phyloP scores from a whole-genome alignment of 2,113 vertebrate species.

The Entosphenus tridentatus region DNA sequence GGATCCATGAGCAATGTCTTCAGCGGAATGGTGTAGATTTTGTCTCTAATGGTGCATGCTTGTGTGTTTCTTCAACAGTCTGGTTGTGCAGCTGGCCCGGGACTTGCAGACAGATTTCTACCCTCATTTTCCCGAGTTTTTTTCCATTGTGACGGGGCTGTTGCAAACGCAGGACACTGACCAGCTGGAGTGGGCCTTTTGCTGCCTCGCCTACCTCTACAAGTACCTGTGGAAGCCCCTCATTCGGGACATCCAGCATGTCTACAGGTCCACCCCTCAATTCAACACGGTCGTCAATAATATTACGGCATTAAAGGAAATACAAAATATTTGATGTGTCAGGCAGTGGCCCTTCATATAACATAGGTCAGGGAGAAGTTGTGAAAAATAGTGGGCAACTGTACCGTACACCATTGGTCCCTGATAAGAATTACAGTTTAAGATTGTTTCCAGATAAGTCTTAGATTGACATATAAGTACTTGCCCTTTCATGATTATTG shows the following conservation, averaged over 20 bases:
- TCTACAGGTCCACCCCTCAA: constrained; percentile 46
- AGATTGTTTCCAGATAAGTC: too few relatives aligned
- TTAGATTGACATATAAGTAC: too few relatives aligned
- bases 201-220: constrained; percentile 70
- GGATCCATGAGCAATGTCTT: too few relatives aligned
- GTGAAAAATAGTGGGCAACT: background rate
- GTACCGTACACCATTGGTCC: too few relatives aligned
- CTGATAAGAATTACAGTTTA: too few relatives aligned
- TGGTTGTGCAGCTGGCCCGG: constrained; percentile 74
- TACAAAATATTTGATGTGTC: background rate
- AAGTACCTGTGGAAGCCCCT: constrained; percentile 90
- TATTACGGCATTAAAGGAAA: background rate
- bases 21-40: too few relatives aligned
- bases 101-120: constrained; percentile 92
- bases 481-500: too few relatives aligned
- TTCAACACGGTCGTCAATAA: background rate
- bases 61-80: constrained; percentile 23
- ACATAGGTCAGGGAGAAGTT: background rate
- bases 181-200: constrained; percentile 72
- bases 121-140: constrained; percentile 76
- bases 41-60: background rate
- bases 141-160: constrained; percentile 44
- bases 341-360: background rate
- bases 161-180: constrained; percentile 78
- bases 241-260: constrained; percentile 66